Percentiles rank a stretch among this genome's conserved stretches.
phyloP scores from a whole-genome alignment of 2,797 vertebrate genomes.

The Danio jaintianensis region DNA sequence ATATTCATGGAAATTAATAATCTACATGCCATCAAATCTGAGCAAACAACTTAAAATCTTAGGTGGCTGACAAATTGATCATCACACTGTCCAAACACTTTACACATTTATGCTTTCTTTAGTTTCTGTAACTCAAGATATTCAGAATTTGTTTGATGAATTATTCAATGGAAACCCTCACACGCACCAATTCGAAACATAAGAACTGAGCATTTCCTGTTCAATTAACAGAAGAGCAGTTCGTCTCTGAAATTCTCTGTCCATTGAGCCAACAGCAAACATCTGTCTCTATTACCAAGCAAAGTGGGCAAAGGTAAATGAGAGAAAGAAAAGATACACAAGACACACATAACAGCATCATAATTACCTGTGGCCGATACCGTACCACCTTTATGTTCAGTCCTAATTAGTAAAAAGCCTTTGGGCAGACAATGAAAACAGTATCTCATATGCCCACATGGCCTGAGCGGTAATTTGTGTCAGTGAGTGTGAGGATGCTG shows the following conservation, averaged over 20 bases:
- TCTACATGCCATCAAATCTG: too few relatives aligned
- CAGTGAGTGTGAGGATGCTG: constrained; percentile 52
- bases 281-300: constrained; percentile 15
- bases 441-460: constrained; percentile 60
- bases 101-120: too few relatives aligned
- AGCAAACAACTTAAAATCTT: too few relatives aligned
- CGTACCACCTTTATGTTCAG: constrained; percentile 66
- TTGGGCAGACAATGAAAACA: constrained; percentile 69
- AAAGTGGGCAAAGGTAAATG: constrained; percentile 52
- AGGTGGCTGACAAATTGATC: too few relatives aligned
- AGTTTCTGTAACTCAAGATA: too few relatives aligned
- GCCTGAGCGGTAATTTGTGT: constrained; percentile 50
- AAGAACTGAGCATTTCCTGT: background rate
- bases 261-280: constrained; percentile 17
- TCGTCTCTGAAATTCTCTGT: background rate
- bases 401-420: constrained; percentile 71
- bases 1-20: too few relatives aligned
- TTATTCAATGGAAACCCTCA: too few relatives aligned
- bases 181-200: background rate
- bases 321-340: background rate
- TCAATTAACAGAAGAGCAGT: background rate
- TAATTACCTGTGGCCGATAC: constrained; percentile 71
- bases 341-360: constrained; percentile 33
- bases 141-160: too few relatives aligned
- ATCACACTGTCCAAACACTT: too few relatives aligned